Evolutionary conservation across 1,140 invertebrate species (phyloP), one percentile per base, ranked within the genome.

Genomic region (Zaprionus capensis): DNA sequence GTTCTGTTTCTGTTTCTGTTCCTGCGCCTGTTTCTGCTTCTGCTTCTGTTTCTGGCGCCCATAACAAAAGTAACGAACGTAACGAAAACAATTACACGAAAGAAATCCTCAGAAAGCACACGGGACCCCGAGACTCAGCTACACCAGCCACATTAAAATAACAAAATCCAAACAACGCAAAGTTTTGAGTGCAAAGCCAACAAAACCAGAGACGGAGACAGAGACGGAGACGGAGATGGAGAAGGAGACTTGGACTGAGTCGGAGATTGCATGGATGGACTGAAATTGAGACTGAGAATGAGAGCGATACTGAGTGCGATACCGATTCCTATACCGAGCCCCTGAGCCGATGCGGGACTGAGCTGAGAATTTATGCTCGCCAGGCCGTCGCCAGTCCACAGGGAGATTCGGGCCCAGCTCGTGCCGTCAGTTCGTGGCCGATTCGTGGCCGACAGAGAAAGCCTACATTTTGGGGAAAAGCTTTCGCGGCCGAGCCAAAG

Each of bases 131-230:
- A 82, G 76, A 76, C 65, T 76, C 15, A 17, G 58, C 56, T 68
- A 65, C 69, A 78, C 51, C 63, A 71, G 51, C 41, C 74, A 78
- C 78, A 90, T 78, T 88, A 90, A 88, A 88, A 85, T 84, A 90
- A 88, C 81, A 88, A 88, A 90, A 88, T 88, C 85, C 85, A 88
- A 88, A 88, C 84, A 88, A 79, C 78, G 85, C 84, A 90, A 87
- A 87, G 78, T 87, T 80, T 84, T 81, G 85, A 88, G 85, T 84
- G 85, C 78, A 84, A 88, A 71, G 49, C 69, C 63, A 80, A 80
- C 76, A 86, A 82, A 78, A 49, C 38, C 56, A 65, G 56, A 57
- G 51, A 49, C 44, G 17, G 59, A 65, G 77, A 31, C 38, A 26
- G 24, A 67, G 56, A 51, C 65, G 63, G 56, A 64, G 44, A 67